These are phyloP conservation scores for Enteromius argenteus DNA, from an alignment of 2,797 vertebrate genomes.

Conservation along the genomic window DNA sequence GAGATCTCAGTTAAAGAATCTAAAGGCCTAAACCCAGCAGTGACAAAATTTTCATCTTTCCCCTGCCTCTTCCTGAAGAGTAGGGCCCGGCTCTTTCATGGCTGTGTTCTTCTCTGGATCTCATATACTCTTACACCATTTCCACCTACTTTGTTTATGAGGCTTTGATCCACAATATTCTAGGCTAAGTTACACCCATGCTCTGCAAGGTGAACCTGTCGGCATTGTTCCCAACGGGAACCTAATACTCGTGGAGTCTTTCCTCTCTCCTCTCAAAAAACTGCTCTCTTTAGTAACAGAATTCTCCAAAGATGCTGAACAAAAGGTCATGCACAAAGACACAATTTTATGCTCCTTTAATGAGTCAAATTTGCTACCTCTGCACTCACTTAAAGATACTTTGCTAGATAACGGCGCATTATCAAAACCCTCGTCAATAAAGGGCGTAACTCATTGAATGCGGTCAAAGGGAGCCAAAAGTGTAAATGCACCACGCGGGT, in stretches of 20 bases:
- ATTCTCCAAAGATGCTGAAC: slow-evolving; percentile 72
- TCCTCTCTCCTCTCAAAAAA: slow-evolving; percentile 63
- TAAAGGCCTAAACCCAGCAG: slow-evolving; percentile 22
- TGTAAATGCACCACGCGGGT: slow-evolving; percentile 34
- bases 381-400: slow-evolving; percentile 56
- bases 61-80: slow-evolving; percentile 59
- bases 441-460: slow-evolving; percentile 42
- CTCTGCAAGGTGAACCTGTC: slow-evolving; percentile 72
- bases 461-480: slow-evolving; percentile 25
- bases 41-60: slow-evolving; percentile 56
- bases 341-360: slow-evolving; percentile 70
- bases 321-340: slow-evolving; percentile 72
- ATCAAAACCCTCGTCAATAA: slow-evolving; percentile 45
- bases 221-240: slow-evolving; percentile 72
- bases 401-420: slow-evolving; percentile 52
- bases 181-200: slow-evolving; percentile 75
- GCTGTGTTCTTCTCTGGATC: slow-evolving; percentile 66
- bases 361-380: slow-evolving; percentile 65
- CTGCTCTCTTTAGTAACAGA: slow-evolving; percentile 68
- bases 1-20: slow-evolving; percentile 30
- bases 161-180: slow-evolving; percentile 74
- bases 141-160: slow-evolving; percentile 72
- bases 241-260: slow-evolving; percentile 73
- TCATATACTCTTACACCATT: slow-evolving; percentile 74
- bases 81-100: slow-evolving; percentile 62